Evolutionary conservation across 2,888 invertebrate species (phyloP), one percentile per base, ranked within the genome.

Genomic region (Platycnemis pennipes): DNA sequence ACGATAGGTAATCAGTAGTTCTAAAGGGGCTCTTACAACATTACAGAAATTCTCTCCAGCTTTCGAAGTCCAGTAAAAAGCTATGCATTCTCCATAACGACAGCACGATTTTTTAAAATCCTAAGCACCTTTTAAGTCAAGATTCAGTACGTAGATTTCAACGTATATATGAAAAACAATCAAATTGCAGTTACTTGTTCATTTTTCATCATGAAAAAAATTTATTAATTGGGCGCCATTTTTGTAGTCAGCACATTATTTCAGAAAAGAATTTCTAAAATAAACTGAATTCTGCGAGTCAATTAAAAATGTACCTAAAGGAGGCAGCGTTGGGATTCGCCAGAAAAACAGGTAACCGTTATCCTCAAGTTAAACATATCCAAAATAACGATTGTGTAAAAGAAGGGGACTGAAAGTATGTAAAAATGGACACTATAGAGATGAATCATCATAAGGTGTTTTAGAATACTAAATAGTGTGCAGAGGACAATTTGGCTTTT

Each of bases 401-500:
- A 42, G 53, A 89, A 44, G 42, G 63, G 63, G 91, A 44, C 91
- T 91, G 91, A 91, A 69, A 69, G n/a, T n/a, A 91, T 44, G 63
- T 86, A 87, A 91, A 42, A 44, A 77, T 44, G 63, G 45, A 91
- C 42, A 87, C 26, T 56, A 22, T 44, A 91, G 31, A 42, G 63
- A 63, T 91, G 63, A 63, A 91, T 11, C 37, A 91, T 26, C 26
- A 56, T 53, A 91, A 91, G 44, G 63, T 44, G 42, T 44, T 42
- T 26, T n/a, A 42, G 63, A 91, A 91, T 63, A 91, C n/a, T 91
- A 13, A 63, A 56, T 91, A n/a, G 91, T 91, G 91, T 91, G 91
- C 91, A 63, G 63, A 63, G 91, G 91, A 91, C 91, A 91, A 69
- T 45, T 44, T 91, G 45, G 91, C 91, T 91, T 91, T 91, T 63